These are phyloP conservation scores for Tetranychus truncatus DNA, from an alignment of 2,888 invertebrate genomes.

Conservation along the genomic window DNA sequence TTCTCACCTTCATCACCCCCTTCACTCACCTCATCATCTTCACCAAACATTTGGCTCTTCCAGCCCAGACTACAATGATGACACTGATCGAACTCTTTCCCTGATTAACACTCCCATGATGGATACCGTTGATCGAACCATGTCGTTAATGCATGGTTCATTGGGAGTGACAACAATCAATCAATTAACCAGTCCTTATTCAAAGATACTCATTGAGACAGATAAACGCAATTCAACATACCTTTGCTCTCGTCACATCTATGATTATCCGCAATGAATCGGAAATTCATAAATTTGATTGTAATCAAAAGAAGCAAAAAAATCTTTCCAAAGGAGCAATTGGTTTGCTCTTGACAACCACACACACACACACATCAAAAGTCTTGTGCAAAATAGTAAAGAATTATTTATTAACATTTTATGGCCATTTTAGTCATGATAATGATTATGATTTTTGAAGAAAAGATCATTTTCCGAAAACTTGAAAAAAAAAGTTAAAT, in stretches of 20 bases:
- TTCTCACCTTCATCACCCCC: neutral
- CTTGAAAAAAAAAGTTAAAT: too few species aligned
- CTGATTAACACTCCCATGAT: neutral
- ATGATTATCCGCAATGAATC: neutral
- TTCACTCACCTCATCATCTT: neutral
- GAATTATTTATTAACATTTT: neutral
- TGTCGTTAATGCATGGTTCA: neutral
- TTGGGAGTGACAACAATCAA: neutral
- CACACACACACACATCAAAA: neutral
- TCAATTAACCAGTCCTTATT: neutral
- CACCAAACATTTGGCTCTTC: conserved; percentile 1
- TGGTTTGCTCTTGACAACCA: neutral
- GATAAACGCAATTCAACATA: neutral
- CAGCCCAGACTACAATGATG: neutral
- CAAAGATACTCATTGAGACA: neutral
- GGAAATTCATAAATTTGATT: neutral
- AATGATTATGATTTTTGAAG: neutral
- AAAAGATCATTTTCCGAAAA: neutral
- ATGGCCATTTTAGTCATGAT: neutral
- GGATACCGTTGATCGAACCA: neutral
- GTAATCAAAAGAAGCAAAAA: neutral
- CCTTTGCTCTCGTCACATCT: neutral
- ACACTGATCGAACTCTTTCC: neutral
- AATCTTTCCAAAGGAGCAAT: too few species aligned
- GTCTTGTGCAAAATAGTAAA: neutral